phyloP scores from a whole-genome alignment of 2,797 vertebrate species.

The Myripristis murdjan region DNA sequence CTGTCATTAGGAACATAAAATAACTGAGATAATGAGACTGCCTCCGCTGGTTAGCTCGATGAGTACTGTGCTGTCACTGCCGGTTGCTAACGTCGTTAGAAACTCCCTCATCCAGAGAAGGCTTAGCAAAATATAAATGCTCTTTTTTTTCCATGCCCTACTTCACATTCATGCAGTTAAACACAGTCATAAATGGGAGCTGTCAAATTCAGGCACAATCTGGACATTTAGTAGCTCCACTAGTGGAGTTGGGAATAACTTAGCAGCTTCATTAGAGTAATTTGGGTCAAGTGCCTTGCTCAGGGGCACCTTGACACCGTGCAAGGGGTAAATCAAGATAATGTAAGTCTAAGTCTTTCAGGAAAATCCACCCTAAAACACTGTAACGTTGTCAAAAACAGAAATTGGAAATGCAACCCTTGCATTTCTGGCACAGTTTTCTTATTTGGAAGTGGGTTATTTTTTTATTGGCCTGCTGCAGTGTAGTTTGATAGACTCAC shows the following conservation, averaged over 20 bases:
- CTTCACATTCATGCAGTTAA: neutral
- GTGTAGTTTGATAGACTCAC: too few species aligned
- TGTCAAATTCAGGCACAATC: neutral
- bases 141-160: neutral
- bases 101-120: slow-evolving; percentile 4
- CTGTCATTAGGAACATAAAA: slow-evolving; percentile 36
- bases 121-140: slow-evolving; percentile 10
- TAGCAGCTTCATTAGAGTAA: neutral
- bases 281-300: neutral
- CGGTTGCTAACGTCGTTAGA: slow-evolving; percentile 19
- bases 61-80: neutral
- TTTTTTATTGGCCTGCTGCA: too few species aligned
- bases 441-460: too few species aligned
- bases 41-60: slow-evolving; percentile 24
- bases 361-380: too few species aligned
- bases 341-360: too few species aligned
- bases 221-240: neutral
- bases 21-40: slow-evolving; percentile 39
- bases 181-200: neutral
- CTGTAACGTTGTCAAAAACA: too few species aligned
- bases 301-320: too few species aligned
- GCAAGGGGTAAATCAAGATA: too few species aligned
- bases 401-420: too few species aligned
- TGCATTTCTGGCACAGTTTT: too few species aligned
- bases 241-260: neutral